phyloP scores from a whole-genome alignment of 2,888 invertebrate species.

The Macropis europaea region DNA sequence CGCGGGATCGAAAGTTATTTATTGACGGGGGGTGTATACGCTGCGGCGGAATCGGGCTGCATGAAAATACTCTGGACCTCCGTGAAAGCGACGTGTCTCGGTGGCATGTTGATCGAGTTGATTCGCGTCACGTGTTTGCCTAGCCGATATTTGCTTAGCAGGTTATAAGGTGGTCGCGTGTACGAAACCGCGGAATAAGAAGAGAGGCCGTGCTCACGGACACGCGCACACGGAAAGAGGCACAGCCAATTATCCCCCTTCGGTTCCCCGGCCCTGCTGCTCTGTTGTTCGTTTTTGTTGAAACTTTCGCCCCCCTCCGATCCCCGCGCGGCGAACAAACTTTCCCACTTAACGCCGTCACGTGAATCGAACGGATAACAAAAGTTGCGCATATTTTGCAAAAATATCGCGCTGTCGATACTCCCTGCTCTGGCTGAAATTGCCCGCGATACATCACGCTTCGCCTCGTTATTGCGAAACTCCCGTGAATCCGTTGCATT shows the following conservation, averaged over 20 bases:
- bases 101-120: conserved; percentile 22
- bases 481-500: too few species aligned
- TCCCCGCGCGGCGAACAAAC: too few species aligned
- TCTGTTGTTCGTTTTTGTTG: conserved; percentile 27
- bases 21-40: too few species aligned
- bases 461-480: conserved; percentile 7
- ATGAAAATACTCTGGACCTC: conserved; percentile 1
- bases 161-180: conserved; percentile 45
- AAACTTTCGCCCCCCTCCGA: conserved; percentile 37
- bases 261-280: neutral
- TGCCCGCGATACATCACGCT: conserved; percentile 25
- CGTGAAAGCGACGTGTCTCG: neutral
- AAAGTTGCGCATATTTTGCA: conserved; percentile 13
- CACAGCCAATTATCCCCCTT: conserved; percentile 37
- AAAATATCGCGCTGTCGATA: conserved; percentile 16
- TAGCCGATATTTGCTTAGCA: conserved; percentile 26
- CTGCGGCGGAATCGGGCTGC: too few species aligned
- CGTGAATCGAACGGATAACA: conserved; percentile 42
- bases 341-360: conserved; percentile 46
- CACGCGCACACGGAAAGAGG: conserved; percentile 27
- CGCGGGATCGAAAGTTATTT: too few species aligned
- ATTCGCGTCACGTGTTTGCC: conserved; percentile 34
- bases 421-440: neutral
- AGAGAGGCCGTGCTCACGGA: too few species aligned
- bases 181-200: conserved; percentile 40